Percentiles rank a stretch among this genome's conserved stretches.
Evolutionary conservation across 2,113 vertebrate species (phyloP).

Genomic region (Trogon melanurus): DNA sequence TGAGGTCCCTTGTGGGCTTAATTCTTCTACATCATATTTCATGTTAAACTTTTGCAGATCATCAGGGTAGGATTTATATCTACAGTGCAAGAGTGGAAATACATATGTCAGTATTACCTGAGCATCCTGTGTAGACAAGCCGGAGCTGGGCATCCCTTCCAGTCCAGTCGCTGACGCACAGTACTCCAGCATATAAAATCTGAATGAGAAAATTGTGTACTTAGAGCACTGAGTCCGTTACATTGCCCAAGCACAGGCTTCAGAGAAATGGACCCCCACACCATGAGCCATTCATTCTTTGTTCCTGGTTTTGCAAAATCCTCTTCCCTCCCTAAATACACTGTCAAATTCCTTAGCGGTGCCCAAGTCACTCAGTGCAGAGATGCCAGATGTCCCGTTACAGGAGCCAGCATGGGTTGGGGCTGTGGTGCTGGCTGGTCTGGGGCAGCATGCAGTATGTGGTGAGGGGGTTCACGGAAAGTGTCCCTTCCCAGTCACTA

Average conservation of each 20-base stretch:
- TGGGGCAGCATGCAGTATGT: not conserved
- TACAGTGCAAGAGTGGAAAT: not conserved
- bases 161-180: not conserved
- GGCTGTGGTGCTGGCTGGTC: not conserved
- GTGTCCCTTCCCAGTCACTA: not conserved
- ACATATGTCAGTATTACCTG: not conserved
- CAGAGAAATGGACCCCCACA: not conserved
- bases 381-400: fast-evolving
- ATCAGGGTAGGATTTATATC: not conserved
- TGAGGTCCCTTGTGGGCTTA: not conserved
- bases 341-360: fast-evolving
- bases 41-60: not conserved
- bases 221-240: not conserved
- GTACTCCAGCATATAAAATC: not conserved
- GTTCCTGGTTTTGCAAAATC: not conserved
- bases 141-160: not conserved
- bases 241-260: not conserved
- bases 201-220: not conserved
- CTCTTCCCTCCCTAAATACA: not conserved
- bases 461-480: not conserved
- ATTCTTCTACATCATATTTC: not conserved
- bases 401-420: not conserved
- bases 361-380: not conserved
- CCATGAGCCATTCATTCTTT: not conserved
- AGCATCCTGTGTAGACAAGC: not conserved